Base-by-base conservation (phyloP, 1,140 invertebrate species). In the Daktulosphaira vitifoliae region DNA sequence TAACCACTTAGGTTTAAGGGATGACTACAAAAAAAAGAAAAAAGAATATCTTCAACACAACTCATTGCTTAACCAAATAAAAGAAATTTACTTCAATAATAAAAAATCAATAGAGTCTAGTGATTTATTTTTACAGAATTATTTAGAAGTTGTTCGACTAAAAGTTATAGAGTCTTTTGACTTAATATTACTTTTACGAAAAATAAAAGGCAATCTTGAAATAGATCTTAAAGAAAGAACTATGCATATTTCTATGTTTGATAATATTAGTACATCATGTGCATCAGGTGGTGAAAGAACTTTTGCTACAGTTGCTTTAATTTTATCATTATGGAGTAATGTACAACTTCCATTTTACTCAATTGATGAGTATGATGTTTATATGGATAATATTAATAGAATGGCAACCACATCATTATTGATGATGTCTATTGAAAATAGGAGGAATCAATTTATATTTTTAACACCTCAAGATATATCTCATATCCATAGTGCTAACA, bases 341-440 rank as follows among this genome's bases (percentile, higher is more conserved):
- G 87, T 91, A 70, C 83, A 88, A 67, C 82, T 90, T 66, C 96
- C 96, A 0, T 97, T 98, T 75, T 88, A 92, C 73, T 93, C 96
- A 73, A 78, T 98, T 46, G 96, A 98, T 74, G 96, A 99, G 79
- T 98, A 98, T 76, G 96, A 98, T 75, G 94, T 98, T 0, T 99
- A 94, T 74, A 97, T 98, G 89, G 94, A 62, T 11, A 62, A 62
- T 29, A 39, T 66, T 26, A 66, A 66, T 44, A 33, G 53, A 9
- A 13, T 49, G 16, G 52, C 66, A 0, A 66, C 54, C 29, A 66
- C 53, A 15, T 2, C 50, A 20, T 15, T 66, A 22, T 76, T 89
- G 9, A 71, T 88, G 22, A 72, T 87, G 72, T 83, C 86, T 1
- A 75, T 77, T 66, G 75, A 73, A 20, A 81, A 81, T 70, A 75